Percentiles rank a stretch among this genome's conserved stretches.
phyloP scores from a whole-genome alignment of 23 tunicate genomes.

The Diplosoma virens region DNA sequence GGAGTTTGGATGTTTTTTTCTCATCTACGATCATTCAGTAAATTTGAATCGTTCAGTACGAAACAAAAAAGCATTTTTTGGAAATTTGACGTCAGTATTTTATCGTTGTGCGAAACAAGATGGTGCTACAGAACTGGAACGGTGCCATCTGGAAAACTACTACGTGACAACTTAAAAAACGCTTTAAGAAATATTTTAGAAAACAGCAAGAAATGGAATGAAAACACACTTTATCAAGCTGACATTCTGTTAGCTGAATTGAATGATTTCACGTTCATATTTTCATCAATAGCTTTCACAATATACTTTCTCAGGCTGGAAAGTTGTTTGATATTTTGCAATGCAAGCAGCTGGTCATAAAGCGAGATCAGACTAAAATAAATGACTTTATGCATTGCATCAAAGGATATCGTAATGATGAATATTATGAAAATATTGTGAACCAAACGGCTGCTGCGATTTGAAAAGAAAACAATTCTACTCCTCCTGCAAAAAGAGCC shows the following conservation, averaged over 20 bases:
- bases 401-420: neutral
- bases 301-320: neutral
- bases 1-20: conserved; percentile 3
- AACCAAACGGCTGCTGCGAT: neutral
- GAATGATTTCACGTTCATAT: too few relatives aligned
- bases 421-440: conserved; percentile 2
- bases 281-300: neutral
- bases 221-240: too few relatives aligned
- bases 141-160: too few relatives aligned
- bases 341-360: conserved; percentile 20
- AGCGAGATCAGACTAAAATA: too few relatives aligned
- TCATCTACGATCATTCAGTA: neutral
- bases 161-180: neutral
- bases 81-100: conserved; percentile 2
- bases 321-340: conserved; percentile 14
- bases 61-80: conserved; percentile 1
- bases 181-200: conserved; percentile 11
- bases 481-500: neutral
- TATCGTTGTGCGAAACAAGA: conserved; percentile 10
- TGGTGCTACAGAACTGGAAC: conserved; percentile 8
- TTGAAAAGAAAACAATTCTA: neutral
- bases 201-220: neutral
- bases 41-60: conserved; percentile 2
- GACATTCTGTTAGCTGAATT: neutral
- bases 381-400: too few relatives aligned